phyloP scores from a whole-genome alignment of 2,888 invertebrate genomes.

The Seira sanloemensis region DNA sequence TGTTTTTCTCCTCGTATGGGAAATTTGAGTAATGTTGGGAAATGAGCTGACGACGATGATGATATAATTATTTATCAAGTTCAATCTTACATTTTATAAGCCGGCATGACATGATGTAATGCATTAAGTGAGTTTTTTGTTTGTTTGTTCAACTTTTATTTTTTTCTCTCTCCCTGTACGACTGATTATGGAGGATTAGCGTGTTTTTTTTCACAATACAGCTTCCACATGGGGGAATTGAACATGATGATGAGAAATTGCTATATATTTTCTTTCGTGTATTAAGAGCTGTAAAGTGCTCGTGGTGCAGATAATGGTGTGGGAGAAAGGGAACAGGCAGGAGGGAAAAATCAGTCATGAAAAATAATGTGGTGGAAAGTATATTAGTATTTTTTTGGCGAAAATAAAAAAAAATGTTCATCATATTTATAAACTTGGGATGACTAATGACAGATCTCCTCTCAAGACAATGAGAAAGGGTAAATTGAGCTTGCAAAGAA shows the following conservation, averaged over 20 bases:
- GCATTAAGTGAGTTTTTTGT: background rate
- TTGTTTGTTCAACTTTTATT: slow-evolving; percentile 4
- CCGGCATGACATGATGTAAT: slow-evolving; percentile 17
- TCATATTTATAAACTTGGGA: too few species aligned
- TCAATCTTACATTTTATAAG: slow-evolving; percentile 3
- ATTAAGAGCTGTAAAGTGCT: background rate
- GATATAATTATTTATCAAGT: slow-evolving; percentile 9
- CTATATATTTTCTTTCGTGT: background rate
- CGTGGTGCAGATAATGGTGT: background rate
- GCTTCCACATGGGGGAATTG: background rate
- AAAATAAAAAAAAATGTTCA: background rate
- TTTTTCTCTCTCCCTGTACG: background rate
- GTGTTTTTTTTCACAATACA: slow-evolving; percentile 2
- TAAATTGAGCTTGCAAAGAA: too few species aligned
- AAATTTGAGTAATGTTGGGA: slow-evolving; percentile 20
- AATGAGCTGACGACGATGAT: slow-evolving; percentile 5
- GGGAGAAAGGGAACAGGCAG: slow-evolving; percentile 22
- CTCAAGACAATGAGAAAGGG: too few species aligned
- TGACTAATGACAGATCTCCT: background rate
- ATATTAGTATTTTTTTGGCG: background rate
- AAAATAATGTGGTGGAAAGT: background rate
- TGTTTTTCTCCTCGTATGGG: slow-evolving; percentile 3
- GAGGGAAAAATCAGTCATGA: background rate
- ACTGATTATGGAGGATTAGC: background rate
- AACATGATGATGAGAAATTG: slow-evolving; percentile 16